Base-by-base conservation (phyloP, 2,797 vertebrate species). In the Setipinna tenuifilis region DNA sequence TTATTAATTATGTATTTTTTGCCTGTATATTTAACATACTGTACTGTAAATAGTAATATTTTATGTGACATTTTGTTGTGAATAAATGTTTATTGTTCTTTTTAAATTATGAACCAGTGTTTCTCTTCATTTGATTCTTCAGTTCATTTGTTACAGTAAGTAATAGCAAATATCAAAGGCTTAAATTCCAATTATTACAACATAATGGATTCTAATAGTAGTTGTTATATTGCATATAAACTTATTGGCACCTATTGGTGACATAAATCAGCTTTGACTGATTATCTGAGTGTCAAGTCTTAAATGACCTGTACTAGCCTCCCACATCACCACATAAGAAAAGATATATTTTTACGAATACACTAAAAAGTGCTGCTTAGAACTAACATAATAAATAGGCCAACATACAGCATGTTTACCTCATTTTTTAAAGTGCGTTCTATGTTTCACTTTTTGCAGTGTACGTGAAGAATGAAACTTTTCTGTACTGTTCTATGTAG, bases 71-170 rank as follows among this genome's bases (percentile, higher is more conserved):
- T 19, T 78, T 44, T 78, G 71, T 41, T 78, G 1, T 44, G 17
- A 78, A 78, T 78, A 78, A 78, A 78, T 78, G 71, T 78, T 41
- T 35, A 12, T 21, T 78, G 71, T 78, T 19, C 71, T 9, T 21
- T 78, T 75, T 35, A 17, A 75, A 35, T 35, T 6, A 21, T 35
- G n/a, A 59, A n/a, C 16, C 16, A 28, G 11, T n/a, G n/a, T n/a
- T n/a, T n/a, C n/a, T n/a, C n/a, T n/a, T n/a, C 16, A 44, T 7
- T 25, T 78, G 17, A 0, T 23, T 25, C 1, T 65, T 6, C 25
- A 25, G n/a, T 65, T 9, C 2, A 23, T 62, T 16, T 59, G 58
- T 59, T n/a, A 59, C 58, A 19, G 58, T 59, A 21, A 59, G 58
- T 19, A 19, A 3, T 59, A 6, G 16, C 58, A 59, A 2, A 21